Evolutionary conservation across 2,797 vertebrate genomes (phyloP).

Genomic region (Diceros bicornis): DNA sequence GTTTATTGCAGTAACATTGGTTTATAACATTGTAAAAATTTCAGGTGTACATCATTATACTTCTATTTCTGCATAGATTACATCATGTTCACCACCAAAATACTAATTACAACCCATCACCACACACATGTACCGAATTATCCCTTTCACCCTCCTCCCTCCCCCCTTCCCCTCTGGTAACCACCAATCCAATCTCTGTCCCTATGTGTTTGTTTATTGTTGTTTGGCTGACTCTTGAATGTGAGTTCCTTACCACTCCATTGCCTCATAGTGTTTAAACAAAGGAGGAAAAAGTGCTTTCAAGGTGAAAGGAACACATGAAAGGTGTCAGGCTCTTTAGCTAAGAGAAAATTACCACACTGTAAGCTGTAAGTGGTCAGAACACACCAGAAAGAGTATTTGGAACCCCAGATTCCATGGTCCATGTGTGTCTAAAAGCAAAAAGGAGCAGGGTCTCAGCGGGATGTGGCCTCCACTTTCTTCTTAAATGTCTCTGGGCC

Average conservation of each 20-base stretch:
- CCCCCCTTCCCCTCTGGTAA: no score
- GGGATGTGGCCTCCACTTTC: not conserved
- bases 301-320: not conserved
- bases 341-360: not conserved
- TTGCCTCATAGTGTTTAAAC: not conserved
- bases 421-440: not conserved
- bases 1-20: no score
- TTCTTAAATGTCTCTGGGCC: not conserved
- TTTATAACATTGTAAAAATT: no score
- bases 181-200: no score
- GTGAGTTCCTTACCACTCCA: not conserved
- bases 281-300: not conserved
- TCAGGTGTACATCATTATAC: no score
- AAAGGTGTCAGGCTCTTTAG: not conserved
- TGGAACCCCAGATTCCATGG: not conserved
- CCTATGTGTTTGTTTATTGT: no score
- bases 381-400: constrained; percentile 1
- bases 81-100: no score
- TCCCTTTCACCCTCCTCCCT: no score
- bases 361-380: not conserved
- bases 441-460: not conserved
- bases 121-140: no score
- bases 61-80: no score
- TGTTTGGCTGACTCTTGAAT: not conserved
- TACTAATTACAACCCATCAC: no score